Conservation (phyloP, 2,888 invertebrate species). For the Neoascia interrupta region DNA sequence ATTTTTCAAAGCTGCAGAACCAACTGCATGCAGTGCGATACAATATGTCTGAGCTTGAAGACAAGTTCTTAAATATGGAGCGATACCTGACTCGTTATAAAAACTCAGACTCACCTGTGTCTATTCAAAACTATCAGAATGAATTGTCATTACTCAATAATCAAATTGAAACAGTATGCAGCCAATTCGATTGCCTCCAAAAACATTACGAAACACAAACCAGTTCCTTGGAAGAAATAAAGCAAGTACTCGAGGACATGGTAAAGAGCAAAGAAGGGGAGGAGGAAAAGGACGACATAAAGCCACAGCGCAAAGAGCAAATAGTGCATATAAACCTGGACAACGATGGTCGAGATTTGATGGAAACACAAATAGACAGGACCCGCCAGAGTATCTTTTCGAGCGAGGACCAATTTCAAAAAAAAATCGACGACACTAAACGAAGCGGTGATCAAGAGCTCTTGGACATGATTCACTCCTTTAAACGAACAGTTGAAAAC, state of each 20-base stretch:
- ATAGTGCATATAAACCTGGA: conserved; percentile 85
- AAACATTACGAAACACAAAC: background rate
- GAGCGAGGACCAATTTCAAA: conserved; percentile 74
- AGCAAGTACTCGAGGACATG: conserved; percentile 76
- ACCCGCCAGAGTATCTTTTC: conserved; percentile 72
- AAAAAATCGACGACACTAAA: conserved; percentile 84
- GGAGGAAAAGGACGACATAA: conserved; percentile 84
- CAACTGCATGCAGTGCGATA: too few species aligned
- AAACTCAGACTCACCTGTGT: conserved; percentile 13
- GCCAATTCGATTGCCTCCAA: background rate
- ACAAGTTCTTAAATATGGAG: too few species aligned
- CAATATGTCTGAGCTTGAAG: too few species aligned
- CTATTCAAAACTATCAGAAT: conserved; percentile 5
- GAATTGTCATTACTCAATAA: background rate
- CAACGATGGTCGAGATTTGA: conserved; percentile 72
- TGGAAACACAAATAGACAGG: conserved; percentile 75
- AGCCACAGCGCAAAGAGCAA: conserved; percentile 87
- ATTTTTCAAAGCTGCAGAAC: background rate
- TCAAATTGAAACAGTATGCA: background rate
- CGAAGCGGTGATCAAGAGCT: conserved; percentile 83
- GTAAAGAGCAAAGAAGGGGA: conserved; percentile 86
- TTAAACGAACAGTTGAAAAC: conserved; percentile 84
- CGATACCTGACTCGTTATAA: too few species aligned
- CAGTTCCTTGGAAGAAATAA: background rate
- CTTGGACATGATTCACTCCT: conserved; percentile 84